Evolutionary conservation across 2,113 vertebrate species (phyloP).

Genomic region (Pedionomus torquatus): DNA sequence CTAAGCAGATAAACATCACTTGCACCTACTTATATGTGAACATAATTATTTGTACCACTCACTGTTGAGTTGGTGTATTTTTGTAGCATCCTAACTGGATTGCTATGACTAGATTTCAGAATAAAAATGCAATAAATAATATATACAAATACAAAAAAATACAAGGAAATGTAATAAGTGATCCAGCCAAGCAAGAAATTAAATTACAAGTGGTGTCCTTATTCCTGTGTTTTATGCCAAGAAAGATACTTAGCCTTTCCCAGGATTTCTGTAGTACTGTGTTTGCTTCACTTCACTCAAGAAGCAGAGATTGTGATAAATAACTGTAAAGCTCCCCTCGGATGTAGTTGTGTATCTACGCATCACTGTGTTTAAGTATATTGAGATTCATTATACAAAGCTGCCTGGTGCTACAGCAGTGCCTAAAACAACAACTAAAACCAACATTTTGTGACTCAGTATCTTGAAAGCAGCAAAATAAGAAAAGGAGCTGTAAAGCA

Average conservation of each 20-base stretch:
- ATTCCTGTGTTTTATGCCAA: conserved; percentile 12
- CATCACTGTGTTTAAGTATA: neutral
- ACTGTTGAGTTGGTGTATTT: neutral
- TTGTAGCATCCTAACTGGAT: neutral
- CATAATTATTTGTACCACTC: neutral
- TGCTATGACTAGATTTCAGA: neutral
- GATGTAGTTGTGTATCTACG: neutral
- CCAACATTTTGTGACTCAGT: neutral
- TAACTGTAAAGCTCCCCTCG: neutral
- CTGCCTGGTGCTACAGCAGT: neutral
- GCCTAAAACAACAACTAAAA: neutral
- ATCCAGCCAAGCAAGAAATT: conserved; percentile 59
- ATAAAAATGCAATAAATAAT: conserved; percentile 31
- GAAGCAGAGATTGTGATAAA: neutral
- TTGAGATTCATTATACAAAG: neutral
- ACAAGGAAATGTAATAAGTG: conserved; percentile 39
- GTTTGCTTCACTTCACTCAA: neutral
- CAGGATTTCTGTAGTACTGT: neutral
- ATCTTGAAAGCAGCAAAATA: neutral
- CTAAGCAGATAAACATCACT: neutral
- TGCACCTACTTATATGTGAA: neutral
- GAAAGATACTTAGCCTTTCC: neutral
- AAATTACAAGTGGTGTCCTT: conserved; percentile 36
- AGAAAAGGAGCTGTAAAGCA: neutral
- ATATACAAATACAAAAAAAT: conserved; percentile 23